phyloP scores from a whole-genome alignment of 2,888 invertebrate genomes.

The Glaucopsyche alexis region DNA sequence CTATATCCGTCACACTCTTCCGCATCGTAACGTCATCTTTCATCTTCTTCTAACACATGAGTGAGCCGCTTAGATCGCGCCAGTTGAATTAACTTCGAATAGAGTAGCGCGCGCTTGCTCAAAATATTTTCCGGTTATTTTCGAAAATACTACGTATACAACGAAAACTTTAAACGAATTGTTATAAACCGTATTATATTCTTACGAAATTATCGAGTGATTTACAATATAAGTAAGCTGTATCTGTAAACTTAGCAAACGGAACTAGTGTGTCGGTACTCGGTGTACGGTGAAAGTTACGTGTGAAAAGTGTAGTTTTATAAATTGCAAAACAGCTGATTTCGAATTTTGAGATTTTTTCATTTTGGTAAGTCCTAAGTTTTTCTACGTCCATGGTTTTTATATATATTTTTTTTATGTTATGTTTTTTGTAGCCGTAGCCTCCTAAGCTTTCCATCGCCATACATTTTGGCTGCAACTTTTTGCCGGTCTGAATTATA shows the following conservation, averaged over 20 bases:
- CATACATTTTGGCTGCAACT: too few relatives aligned
- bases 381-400: too few relatives aligned
- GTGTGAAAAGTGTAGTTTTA: constrained; percentile 45
- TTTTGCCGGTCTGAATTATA: too few relatives aligned
- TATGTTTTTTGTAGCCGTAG: too few relatives aligned
- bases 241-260: constrained; percentile 38
- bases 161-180: constrained; percentile 38
- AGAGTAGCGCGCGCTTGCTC: constrained; percentile 57
- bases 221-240: background rate
- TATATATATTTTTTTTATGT: background rate
- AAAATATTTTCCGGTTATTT: constrained; percentile 47
- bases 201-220: background rate
- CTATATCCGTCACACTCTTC: constrained; percentile 56
- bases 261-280: constrained; percentile 47
- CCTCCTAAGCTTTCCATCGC: too few relatives aligned
- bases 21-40: constrained; percentile 41
- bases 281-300: constrained; percentile 64
- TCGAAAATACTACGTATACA: constrained; percentile 37
- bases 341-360: constrained; percentile 16
- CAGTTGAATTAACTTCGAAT: constrained; percentile 56
- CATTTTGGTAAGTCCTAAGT: constrained; percentile 15
- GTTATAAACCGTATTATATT: constrained; percentile 23
- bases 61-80: constrained; percentile 52
- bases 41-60: constrained; percentile 55
- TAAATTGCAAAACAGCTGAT: constrained; percentile 29